These are phyloP conservation scores for Pterocles gutturalis DNA, from an alignment of 2,113 vertebrate species.

Conservation along the genomic window DNA sequence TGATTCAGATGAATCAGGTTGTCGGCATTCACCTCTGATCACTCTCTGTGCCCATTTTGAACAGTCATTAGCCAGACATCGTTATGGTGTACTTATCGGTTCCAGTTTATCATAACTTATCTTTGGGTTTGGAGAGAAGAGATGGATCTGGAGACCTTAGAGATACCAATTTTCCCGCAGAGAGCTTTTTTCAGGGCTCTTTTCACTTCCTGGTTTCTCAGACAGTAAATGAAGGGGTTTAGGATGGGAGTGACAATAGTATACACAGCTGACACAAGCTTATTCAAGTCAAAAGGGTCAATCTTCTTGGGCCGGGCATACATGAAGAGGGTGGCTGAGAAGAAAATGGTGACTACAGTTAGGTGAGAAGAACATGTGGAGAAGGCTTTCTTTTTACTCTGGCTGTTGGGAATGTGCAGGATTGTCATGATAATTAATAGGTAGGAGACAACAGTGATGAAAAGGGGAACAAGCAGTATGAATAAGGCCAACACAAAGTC, in stretches of 20 bases:
- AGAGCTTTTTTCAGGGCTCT: not conserved
- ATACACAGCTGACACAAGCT: slow-evolving; percentile 36
- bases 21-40: not conserved
- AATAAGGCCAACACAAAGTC: slow-evolving; percentile 47
- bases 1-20: not conserved
- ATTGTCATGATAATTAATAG: not conserved
- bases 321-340: slow-evolving; percentile 49
- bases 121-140: not conserved
- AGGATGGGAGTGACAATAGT: slow-evolving; percentile 42
- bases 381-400: slow-evolving; percentile 46
- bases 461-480: not conserved
- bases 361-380: slow-evolving; percentile 60
- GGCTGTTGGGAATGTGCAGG: not conserved
- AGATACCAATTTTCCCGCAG: not conserved
- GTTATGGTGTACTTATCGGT: not conserved
- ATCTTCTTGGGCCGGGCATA: slow-evolving; percentile 42
- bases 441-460: slow-evolving; percentile 14
- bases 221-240: slow-evolving; percentile 53
- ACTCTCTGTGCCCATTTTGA: not conserved
- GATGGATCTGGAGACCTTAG: not conserved
- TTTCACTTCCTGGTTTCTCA: slow-evolving; percentile 48
- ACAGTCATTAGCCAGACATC: not conserved
- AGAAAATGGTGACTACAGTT: slow-evolving; percentile 32
- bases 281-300: slow-evolving; percentile 35
- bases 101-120: not conserved